Conservation (phyloP, 2,888 invertebrate species). For the Agonopterix arenella region DNA sequence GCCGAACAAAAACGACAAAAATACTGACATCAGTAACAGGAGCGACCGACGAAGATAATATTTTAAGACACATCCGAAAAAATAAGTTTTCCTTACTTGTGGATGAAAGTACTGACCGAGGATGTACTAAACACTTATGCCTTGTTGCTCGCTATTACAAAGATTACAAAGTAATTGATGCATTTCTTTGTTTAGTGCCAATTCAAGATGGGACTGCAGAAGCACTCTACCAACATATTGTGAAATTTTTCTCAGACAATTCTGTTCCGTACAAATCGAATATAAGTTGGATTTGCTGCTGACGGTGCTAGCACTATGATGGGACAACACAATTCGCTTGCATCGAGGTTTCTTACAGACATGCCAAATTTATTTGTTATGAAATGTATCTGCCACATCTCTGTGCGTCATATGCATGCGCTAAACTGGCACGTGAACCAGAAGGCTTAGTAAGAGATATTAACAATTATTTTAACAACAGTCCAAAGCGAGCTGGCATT, state of each 20-base stretch:
- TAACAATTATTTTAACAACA: constrained; percentile 11
- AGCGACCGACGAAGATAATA: constrained; percentile 7
- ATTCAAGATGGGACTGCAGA: constrained; percentile 14
- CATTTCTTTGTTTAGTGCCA: constrained; percentile 15
- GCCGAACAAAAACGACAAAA: constrained; percentile 13
- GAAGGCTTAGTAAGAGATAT: constrained; percentile 12
- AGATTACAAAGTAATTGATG: constrained; percentile 9
- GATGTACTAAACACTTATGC: constrained; percentile 12
- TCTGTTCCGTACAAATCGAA: constrained; percentile 19
- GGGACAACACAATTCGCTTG: constrained; percentile 18
- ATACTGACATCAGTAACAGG: constrained; percentile 12
- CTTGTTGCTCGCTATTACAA: constrained; percentile 12
- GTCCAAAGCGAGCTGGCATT: constrained; percentile 11
- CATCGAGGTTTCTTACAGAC: constrained; percentile 10
- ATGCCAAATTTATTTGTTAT: constrained; percentile 15
- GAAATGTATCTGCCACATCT: constrained; percentile 22
- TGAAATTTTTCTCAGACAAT: constrained; percentile 15
- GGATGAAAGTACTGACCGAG: constrained; percentile 15
- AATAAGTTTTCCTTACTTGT: constrained; percentile 14
- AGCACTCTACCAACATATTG: constrained; percentile 12
- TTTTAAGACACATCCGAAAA: constrained; percentile 5
- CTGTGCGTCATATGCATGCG: too few relatives aligned
- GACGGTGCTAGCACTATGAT: constrained; percentile 20
- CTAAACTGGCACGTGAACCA: constrained; percentile 8
- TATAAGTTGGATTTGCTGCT: constrained; percentile 20